A percentile compares a stretch with the other conserved stretches of the same genome.
These are phyloP conservation scores for Heteractis magnifica DNA, from an alignment of 92 coral and sea anemone genomes.

Conservation along the genomic window DNA sequence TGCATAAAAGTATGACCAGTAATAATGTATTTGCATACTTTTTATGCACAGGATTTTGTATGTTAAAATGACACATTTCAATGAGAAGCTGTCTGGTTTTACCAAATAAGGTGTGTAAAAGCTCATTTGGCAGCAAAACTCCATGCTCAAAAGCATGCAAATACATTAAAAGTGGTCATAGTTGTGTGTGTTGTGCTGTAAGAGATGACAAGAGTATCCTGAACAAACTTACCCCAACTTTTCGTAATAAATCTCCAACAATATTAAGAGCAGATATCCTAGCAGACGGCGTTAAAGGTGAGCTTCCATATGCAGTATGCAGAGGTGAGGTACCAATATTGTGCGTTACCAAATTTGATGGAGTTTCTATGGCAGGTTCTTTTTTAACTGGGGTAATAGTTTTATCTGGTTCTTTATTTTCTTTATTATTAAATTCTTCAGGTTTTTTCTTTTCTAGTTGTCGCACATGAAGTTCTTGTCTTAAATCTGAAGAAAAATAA, in stretches of 20 bases:
- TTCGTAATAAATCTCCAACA: slow-evolving; percentile 94
- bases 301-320: slow-evolving; percentile 83
- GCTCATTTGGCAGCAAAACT: too few relatives aligned
- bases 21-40: too few relatives aligned
- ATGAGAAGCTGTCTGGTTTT: too few relatives aligned
- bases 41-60: too few relatives aligned
- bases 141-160: too few relatives aligned
- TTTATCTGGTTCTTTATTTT: slow-evolving; percentile 67
- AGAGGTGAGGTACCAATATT: slow-evolving; percentile 92
- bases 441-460: slow-evolving; percentile 78
- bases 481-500: slow-evolving; percentile 60
- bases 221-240: slow-evolving; percentile 88
- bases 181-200: neutral
- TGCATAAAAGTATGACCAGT: too few relatives aligned
- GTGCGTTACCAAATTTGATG: slow-evolving; percentile 57
- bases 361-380: slow-evolving; percentile 56
- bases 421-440: slow-evolving; percentile 75
- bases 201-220: too few relatives aligned
- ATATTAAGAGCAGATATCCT: slow-evolving; percentile 97
- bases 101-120: too few relatives aligned
- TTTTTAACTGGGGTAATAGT: slow-evolving; percentile 64
- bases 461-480: slow-evolving; percentile 93
- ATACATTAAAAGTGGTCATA: too few relatives aligned
- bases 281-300: slow-evolving; percentile 97
- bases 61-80: too few relatives aligned